Percentiles rank a stretch among this genome's conserved stretches.
phyloP scores from a whole-genome alignment of 2,888 invertebrate genomes.

The Pocota personata region DNA sequence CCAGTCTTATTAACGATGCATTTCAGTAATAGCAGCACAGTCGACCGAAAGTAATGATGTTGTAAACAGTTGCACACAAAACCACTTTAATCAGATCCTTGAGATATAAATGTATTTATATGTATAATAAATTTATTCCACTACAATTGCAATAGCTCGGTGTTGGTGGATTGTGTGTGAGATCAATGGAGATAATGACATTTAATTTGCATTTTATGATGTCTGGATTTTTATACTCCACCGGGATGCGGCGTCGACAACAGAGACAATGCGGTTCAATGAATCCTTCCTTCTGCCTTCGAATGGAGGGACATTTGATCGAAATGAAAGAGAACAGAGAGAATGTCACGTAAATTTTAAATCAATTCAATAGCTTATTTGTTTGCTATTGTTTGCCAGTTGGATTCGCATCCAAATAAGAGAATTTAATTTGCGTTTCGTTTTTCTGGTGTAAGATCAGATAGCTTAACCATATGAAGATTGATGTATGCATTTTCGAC shows the following conservation, averaged over 20 bases:
- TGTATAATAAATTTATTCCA: conserved; percentile 19
- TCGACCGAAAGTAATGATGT: conserved; percentile 52
- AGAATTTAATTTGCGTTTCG: conserved; percentile 14
- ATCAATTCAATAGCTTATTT: conserved; percentile 49
- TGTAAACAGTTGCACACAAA: conserved; percentile 42
- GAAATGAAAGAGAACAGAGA: background rate
- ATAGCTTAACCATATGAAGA: background rate
- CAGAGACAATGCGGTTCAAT: conserved; percentile 55
- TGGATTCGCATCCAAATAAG: conserved; percentile 18
- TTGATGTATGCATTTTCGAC: conserved; percentile 1
- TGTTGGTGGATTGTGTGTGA: background rate
- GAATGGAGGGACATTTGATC: background rate
- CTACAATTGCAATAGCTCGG: background rate
- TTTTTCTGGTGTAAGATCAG: background rate
- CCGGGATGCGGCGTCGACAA: background rate
- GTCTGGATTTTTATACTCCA: conserved; percentile 44
- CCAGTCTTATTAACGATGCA: conserved; percentile 44
- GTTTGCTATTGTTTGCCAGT: conserved; percentile 40
- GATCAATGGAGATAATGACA: conserved; percentile 38
- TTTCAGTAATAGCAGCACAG: conserved; percentile 25
- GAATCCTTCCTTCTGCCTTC: conserved; percentile 6
- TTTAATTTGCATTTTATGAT: conserved; percentile 68
- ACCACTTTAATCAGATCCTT: conserved; percentile 54
- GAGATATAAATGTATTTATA: conserved; percentile 33
- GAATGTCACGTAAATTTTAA: conserved; percentile 53